Evolutionary conservation across 2,888 invertebrate genomes (phyloP).

Genomic region (Acleris laterana): DNA sequence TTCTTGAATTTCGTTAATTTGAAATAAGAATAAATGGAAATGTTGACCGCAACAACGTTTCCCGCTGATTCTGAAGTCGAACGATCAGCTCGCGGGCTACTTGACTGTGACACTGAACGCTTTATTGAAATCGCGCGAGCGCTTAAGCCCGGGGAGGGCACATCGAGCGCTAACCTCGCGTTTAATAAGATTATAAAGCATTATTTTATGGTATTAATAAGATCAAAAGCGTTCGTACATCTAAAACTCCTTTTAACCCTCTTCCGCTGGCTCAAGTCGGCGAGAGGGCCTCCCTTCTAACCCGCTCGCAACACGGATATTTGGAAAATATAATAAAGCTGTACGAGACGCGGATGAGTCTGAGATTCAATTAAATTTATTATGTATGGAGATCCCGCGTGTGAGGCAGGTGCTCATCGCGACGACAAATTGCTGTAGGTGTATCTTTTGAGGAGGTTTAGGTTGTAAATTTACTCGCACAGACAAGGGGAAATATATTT

Average conservation of each 20-base stretch:
- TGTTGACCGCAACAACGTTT: slow-evolving; percentile 16
- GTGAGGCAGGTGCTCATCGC: slow-evolving; percentile 75
- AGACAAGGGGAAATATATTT: slow-evolving; percentile 18
- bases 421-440: slow-evolving; percentile 71
- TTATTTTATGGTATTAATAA: slow-evolving; percentile 91
- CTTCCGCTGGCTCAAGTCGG: slow-evolving; percentile 73
- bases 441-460: slow-evolving; percentile 55
- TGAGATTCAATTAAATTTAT: slow-evolving; percentile 83
- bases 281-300: slow-evolving; percentile 78
- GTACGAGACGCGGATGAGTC: slow-evolving; percentile 75
- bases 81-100: slow-evolving; percentile 41
- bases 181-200: slow-evolving; percentile 90
- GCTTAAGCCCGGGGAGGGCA: slow-evolving; percentile 68
- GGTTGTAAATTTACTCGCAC: slow-evolving; percentile 39
- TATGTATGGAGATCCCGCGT: slow-evolving; percentile 82
- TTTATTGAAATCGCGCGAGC: slow-evolving; percentile 71
- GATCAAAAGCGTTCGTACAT: slow-evolving; percentile 89
- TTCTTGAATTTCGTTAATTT: slow-evolving; percentile 10
- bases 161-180: slow-evolving; percentile 87
- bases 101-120: slow-evolving; percentile 56
- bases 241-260: slow-evolving; percentile 85
- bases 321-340: slow-evolving; percentile 79
- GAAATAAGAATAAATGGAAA: background rate
- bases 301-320: slow-evolving; percentile 75
- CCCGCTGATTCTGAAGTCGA: slow-evolving; percentile 37